Evolutionary conservation across 2,113 vertebrate species (phyloP).

Genomic region (Oenanthe melanoleuca): DNA sequence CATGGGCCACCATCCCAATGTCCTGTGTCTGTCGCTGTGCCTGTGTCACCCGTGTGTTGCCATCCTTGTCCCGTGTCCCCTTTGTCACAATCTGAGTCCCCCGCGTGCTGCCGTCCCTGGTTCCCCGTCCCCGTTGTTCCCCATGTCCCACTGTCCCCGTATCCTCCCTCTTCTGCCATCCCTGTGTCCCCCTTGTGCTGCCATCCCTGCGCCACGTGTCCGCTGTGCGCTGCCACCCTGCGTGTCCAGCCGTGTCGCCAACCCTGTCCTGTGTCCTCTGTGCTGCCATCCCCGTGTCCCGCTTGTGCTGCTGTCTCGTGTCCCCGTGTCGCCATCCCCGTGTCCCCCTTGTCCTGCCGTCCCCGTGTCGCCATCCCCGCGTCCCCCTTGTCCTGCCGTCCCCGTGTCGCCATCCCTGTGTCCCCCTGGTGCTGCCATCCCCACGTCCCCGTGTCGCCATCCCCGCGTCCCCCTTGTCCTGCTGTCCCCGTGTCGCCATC

Average conservation of each 20-base stretch:
- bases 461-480: neutral
- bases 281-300: neutral
- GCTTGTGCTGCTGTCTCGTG: no score
- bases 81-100: neutral
- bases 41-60: neutral
- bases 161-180: neutral
- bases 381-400: neutral
- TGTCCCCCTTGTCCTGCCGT: no score
- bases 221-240: neutral
- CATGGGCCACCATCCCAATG: neutral
- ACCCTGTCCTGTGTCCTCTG: neutral
- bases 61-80: no score
- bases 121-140: neutral
- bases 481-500: neutral
- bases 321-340: no score
- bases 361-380: neutral
- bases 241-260: neutral
- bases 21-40: rapidly evolving
- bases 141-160: no score
- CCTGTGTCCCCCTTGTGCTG: neutral
- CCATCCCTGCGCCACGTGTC: neutral
- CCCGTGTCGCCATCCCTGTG: no score
- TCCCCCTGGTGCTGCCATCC: no score
- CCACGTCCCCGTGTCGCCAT: neutral
- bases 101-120: no score